phyloP scores from a whole-genome alignment of 2,113 vertebrate genomes.

The Callionymus lyra region DNA sequence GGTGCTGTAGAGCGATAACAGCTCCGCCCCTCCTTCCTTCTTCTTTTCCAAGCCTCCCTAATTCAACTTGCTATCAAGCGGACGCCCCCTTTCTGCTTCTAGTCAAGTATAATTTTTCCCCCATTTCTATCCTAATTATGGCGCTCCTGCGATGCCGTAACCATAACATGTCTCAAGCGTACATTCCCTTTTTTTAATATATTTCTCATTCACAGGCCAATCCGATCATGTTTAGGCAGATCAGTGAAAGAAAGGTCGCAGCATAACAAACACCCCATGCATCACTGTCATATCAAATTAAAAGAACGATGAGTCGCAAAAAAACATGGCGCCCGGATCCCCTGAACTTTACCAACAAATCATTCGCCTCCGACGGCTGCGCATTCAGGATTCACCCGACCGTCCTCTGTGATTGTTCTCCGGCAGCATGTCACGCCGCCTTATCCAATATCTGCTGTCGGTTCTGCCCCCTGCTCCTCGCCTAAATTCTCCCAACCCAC shows the following conservation, averaged over 20 bases:
- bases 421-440: conserved; percentile 15
- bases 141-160: too few species aligned
- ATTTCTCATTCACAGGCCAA: too few species aligned
- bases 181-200: too few species aligned
- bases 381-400: conserved; percentile 5
- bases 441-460: conserved; percentile 15
- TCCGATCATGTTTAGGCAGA: too few species aligned
- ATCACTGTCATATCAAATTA: too few species aligned
- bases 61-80: conserved; percentile 27
- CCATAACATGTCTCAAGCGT: too few species aligned
- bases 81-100: conserved; percentile 32
- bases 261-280: too few species aligned
- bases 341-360: conserved; percentile 2
- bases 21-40: conserved; percentile 24
- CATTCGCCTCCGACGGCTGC: neutral
- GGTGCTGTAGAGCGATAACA: conserved; percentile 55
- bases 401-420: conserved; percentile 20
- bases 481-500: neutral
- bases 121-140: too few species aligned
- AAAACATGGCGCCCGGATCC: too few species aligned
- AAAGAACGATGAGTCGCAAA: too few species aligned
- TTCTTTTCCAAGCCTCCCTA: conserved; percentile 28
- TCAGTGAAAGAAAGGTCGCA: too few species aligned
- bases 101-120: too few species aligned
- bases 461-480: conserved; percentile 9